Base-by-base conservation (phyloP, 2,113 vertebrate genomes). In the Oceanodroma tethys region DNA sequence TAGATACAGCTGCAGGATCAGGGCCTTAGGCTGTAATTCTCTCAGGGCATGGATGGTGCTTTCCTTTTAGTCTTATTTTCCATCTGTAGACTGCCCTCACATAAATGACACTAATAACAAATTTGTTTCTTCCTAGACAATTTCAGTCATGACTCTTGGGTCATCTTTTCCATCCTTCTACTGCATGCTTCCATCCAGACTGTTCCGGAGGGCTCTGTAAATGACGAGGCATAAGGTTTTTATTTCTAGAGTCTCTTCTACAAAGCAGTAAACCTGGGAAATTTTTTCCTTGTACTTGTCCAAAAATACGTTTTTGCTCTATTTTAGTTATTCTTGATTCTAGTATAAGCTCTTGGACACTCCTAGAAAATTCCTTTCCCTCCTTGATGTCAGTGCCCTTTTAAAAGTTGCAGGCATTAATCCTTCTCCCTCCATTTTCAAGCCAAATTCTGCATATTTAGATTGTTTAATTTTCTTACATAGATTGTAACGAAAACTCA, bases 161-260 rank as follows among this genome's bases (percentile, higher is more conserved):
- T 96, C 76, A 93, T 75, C 81, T 89, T 95, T 96, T 95, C 84
- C 73, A 81, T 78, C 34, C 36, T 59, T 84, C 78, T 20, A 78
- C 22, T 59, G 10, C 17, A 63, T 55, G 36, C 30, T 93, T 95
- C 55, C 34, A 62, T 34, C 38, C 0, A 0, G 30, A 94, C 48
- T 52, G 52, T 40, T 86, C 45, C 76, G 89, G 40, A 78, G 45
- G 48, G 52, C 73, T 78, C 86, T 67, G 73, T 50, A 85, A 94
- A 84, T 55, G 6, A 48, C 38, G 59, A 90, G 34, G 65, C 42
- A 74, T 34, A 87, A 75, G 27, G 27, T 25, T 7, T 93, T 83
- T 81, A 73, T 91, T 84, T 87, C 80, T 76, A 26, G 58, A 93
- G 9, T 34, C 50, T 94, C 4, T 5, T 89, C 73, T 47, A 79